Base-by-base conservation (phyloP, 2,888 invertebrate genomes). In the Arctia plantaginis region DNA sequence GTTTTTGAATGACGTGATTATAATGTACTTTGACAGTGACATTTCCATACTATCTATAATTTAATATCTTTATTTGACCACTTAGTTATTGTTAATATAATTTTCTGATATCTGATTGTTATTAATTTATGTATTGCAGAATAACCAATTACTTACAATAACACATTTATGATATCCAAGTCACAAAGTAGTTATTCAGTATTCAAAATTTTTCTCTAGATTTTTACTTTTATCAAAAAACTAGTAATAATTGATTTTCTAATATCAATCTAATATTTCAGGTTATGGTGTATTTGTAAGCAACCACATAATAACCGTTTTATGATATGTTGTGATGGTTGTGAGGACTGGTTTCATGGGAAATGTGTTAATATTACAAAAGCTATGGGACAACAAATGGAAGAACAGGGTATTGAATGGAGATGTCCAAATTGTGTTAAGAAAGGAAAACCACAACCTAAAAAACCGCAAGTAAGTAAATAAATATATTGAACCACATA, bases 301-400 rank as follows among this genome's bases (percentile, higher is more conserved):
- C 98, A 98, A 89, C 99, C 99, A 0, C 99, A 99, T 91, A 98
- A 99, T 88, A 99, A 99, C 92, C 96, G 99, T 72, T 99, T 99
- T 90, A 99, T 99, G 99, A 99, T 99, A 87, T 99, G 99, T 91
- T 99, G 99, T 92, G 99, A 99, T 92, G 97, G 97, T 23, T 99
- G 99, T 91, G 98, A 99, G 90, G 99, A 99, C 90, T 99, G 99
- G 99, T 99, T 98, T 91, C 99, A 99, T 90, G 99, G 99, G n/a
- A 98, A 98, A 89, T 99, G 99, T 94, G 99, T 99, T 23, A 98
- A 98, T 85, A 98, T 99, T 66, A 98, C 98, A 33, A 98, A 98
- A 95, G 97, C 97, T 0, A 98, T 98, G 97, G 98, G 98, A 73
- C 97, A 98, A 87, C 98, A 98, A 93, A 99, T 99, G 98, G 99